A percentile compares a stretch with the other conserved stretches of the same genome.
These are phyloP conservation scores for Ditylenchus dipsaci DNA, from an alignment of 1,140 invertebrate species.

Conservation along the genomic window DNA sequence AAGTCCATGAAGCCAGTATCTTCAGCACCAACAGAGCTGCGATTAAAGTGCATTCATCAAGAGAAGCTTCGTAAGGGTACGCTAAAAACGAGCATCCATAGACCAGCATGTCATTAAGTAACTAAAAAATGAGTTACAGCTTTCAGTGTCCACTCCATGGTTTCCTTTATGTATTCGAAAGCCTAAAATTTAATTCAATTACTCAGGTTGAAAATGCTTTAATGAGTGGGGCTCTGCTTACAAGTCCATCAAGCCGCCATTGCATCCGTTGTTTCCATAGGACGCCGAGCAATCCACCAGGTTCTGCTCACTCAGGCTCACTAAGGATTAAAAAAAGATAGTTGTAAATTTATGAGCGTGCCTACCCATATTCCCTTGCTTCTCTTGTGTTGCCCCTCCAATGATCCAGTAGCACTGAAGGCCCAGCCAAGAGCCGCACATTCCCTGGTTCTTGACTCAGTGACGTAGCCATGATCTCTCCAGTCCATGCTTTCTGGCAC, in stretches of 20 bases:
- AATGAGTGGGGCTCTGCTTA: conserved; percentile 63
- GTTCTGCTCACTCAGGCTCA: conserved; percentile 87
- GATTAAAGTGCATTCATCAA: conserved; percentile 67
- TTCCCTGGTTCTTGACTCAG: conserved; percentile 62
- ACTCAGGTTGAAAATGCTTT: too few species aligned
- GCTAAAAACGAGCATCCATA: conserved; percentile 25
- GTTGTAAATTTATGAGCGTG: too few species aligned
- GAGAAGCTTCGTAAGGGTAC: conserved; percentile 78
- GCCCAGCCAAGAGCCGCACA: conserved; percentile 92
- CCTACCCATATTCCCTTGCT: conserved; percentile 72
- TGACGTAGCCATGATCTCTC: conserved; percentile 77
- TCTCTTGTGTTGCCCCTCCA: conserved; percentile 91
- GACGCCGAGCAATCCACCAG: conserved; percentile 83
- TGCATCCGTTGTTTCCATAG: conserved; percentile 91
- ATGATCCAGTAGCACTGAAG: conserved; percentile 81
- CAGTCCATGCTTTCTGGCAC: conserved; percentile 68
- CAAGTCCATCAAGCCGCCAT: conserved; percentile 58
- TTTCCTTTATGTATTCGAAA: conserved; percentile 83
- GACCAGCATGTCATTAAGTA: too few species aligned
- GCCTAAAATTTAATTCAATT: conserved; percentile 53
- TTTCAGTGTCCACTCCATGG: conserved; percentile 82
- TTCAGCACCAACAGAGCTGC: conserved; percentile 71
- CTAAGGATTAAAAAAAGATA: not conserved
- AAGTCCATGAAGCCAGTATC: conserved; percentile 78
- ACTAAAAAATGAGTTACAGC: conserved; percentile 46